phyloP scores from a whole-genome alignment of 2,113 vertebrate genomes.

The Progne subis region DNA sequence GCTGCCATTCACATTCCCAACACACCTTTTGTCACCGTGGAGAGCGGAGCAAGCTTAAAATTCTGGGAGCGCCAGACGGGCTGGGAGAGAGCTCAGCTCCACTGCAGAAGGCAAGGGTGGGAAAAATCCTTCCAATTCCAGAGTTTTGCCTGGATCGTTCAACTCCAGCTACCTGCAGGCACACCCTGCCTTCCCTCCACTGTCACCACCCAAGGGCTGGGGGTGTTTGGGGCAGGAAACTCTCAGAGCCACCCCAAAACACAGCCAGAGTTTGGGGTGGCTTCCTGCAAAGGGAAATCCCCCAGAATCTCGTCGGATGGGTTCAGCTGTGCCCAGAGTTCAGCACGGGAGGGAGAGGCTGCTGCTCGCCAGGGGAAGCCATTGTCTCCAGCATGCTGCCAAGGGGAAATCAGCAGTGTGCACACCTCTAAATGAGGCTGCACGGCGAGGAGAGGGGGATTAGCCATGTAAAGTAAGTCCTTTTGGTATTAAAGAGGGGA shows the following conservation, averaged over 20 bases:
- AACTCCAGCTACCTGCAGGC: neutral
- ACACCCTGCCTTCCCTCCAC: neutral
- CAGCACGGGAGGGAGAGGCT: conserved; percentile 27
- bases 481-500: conserved; percentile 55
- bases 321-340: neutral
- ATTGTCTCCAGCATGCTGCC: conserved; percentile 35
- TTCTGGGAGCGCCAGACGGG: neutral
- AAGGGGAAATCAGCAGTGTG: conserved; percentile 4
- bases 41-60: neutral
- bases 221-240: neutral
- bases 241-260: neutral
- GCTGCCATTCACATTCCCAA: neutral
- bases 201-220: fast-evolving
- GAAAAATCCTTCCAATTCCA: neutral
- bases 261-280: neutral
- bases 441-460: neutral
- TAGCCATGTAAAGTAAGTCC: conserved; percentile 33
- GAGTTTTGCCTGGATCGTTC: neutral
- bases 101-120: neutral
- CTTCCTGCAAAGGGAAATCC: neutral
- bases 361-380: neutral
- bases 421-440: conserved; percentile 14
- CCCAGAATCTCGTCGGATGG: neutral
- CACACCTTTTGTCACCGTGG: neutral
- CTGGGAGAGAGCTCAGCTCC: neutral